phyloP scores from a whole-genome alignment of 2,797 vertebrate species.

The Cuculus canorus region DNA sequence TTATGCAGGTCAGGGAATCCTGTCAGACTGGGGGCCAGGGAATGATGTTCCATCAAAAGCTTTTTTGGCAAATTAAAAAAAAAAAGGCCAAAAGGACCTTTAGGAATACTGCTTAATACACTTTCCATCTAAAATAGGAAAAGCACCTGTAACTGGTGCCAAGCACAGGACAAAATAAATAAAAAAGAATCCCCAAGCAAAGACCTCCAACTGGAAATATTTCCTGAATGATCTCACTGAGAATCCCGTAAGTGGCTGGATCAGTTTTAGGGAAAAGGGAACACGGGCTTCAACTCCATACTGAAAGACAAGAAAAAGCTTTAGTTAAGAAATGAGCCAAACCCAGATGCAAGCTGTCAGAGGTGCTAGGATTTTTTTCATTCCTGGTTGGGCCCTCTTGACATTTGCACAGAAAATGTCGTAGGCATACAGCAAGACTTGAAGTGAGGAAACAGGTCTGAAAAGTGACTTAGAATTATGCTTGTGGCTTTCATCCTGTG shows the following conservation, averaged over 20 bases:
- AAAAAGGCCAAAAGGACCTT: conserved; percentile 39
- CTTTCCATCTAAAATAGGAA: conserved; percentile 66
- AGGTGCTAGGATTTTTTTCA: not conserved
- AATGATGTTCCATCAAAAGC: conserved; percentile 51
- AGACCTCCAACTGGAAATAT: conserved; percentile 47
- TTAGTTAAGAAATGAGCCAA: not conserved
- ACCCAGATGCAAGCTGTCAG: conserved; percentile 1
- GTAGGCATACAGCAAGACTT: not conserved
- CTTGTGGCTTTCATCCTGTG: not conserved
- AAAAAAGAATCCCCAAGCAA: not conserved
- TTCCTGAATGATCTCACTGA: conserved; percentile 28
- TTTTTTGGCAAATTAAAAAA: conserved; percentile 45
- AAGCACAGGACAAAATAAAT: conserved; percentile 58
- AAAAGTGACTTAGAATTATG: not conserved
- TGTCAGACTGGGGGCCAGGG: conserved; percentile 62
- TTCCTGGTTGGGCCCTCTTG: not conserved
- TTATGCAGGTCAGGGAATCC: conserved; percentile 60
- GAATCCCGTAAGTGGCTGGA: conserved; percentile 57
- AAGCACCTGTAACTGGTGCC: conserved; percentile 64
- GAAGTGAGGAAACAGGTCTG: not conserved
- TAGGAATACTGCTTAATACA: conserved; percentile 66
- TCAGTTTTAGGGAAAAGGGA: conserved; percentile 7
- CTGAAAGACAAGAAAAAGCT: conserved; percentile 30
- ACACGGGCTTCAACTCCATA: not conserved
- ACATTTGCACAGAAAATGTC: not conserved